Base-by-base conservation (phyloP, 2,797 vertebrate species). In the Onychomys arenicola region DNA sequence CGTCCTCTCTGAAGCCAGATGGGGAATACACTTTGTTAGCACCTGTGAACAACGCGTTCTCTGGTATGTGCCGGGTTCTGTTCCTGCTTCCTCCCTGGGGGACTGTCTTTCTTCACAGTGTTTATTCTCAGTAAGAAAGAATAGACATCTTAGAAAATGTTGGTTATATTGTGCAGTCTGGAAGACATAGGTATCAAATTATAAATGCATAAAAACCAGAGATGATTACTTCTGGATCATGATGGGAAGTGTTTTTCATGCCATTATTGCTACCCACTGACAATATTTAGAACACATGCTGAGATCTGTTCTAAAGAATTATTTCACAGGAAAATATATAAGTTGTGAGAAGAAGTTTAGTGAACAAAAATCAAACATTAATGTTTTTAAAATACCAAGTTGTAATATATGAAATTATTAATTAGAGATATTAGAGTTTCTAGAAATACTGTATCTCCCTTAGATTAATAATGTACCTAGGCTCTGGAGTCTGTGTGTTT, bases 11-110 rank as follows among this genome's bases (percentile, higher is more conserved):
- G 98, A 99, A 96, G 80, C 98, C 99, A 84, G 98, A 99, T 8
- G 97, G 98, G 5, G 99, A 99, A 55, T 99, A 99, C 97, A 99
- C 99, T 29, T 98, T 99, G n/a, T 97, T 99, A 97, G 99, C 99
- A 89, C 99, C 99, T 25, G 49, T 99, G 92, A 99, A 99, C 86
- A 61, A 75, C 21, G 99, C 98, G 76, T 99, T 99, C 98, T 99
- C 87, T 92, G 99, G 99, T 99, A 98, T 95, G 99, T 98, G 91
- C 52, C 40, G 21, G 78, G 43, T 23, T 34, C 14, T 69, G 17
- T 16, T 67, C 12, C 40, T 46, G 17, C 61, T 29, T 1, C 9
- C 52, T 19, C 27, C 40, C 21, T 13, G 37, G 21, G 29, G 61
- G 12, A 37, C 17, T 23, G 0, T 1, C 52, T 69, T 49, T 23